A percentile compares a stretch with the other conserved stretches of the same genome.
These are phyloP conservation scores for Hipposideros larvatus DNA, from an alignment of 2,797 vertebrate species.

Conservation along the genomic window DNA sequence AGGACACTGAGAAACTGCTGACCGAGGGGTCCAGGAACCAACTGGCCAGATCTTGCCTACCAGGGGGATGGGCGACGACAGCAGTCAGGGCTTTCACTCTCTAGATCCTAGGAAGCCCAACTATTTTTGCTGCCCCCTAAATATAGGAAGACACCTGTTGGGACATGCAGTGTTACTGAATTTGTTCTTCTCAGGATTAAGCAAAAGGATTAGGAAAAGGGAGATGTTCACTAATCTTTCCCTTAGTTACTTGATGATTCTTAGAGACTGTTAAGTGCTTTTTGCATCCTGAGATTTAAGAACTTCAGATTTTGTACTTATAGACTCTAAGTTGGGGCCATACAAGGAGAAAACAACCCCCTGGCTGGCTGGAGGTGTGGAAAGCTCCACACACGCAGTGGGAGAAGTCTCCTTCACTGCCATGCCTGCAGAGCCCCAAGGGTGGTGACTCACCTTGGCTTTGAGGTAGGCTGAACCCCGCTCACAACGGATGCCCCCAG, in stretches of 20 bases:
- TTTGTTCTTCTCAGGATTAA: conserved; percentile 67
- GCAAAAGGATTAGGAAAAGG: conserved; percentile 57
- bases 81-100: conserved; percentile 46
- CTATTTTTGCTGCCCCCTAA: conserved; percentile 79
- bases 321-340: not conserved
- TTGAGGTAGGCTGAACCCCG: conserved; percentile 96
- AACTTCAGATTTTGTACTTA: conserved; percentile 42
- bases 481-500: conserved; percentile 98
- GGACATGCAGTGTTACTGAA: conserved; percentile 63
- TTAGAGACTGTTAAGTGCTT: conserved; percentile 52
- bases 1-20: conserved; percentile 19
- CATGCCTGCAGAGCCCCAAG: not conserved
- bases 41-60: not conserved
- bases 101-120: conserved; percentile 40
- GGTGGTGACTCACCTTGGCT: conserved; percentile 91
- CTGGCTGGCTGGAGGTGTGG: not conserved
- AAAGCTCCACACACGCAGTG: not conserved
- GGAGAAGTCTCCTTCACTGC: not conserved
- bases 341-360: not conserved
- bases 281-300: conserved; percentile 63
- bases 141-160: conserved; percentile 79
- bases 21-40: conserved; percentile 26
- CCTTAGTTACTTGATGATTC: conserved; percentile 33
- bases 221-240: conserved; percentile 56
- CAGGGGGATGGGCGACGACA: conserved; percentile 32